Base-by-base conservation (phyloP, 2,113 vertebrate species). In the Chitala chitala region DNA sequence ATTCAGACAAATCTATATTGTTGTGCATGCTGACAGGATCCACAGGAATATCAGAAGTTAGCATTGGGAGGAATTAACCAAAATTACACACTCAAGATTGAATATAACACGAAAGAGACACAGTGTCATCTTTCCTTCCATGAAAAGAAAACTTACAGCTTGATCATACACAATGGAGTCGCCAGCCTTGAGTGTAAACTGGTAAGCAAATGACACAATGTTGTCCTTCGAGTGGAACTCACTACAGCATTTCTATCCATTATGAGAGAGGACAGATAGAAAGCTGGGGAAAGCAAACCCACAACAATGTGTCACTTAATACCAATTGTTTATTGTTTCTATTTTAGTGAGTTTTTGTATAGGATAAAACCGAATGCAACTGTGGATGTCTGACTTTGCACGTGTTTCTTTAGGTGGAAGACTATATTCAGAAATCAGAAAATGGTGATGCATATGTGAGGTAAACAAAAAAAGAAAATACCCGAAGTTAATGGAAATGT, bases 391-490 rank as follows among this genome's bases (percentile, higher is more conserved):
- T 50, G 3, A 29, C 22, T 68, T 29, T 24, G 4, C 44, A 20
- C 29, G 40, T 48, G 50, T 1, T 20, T 51, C 26, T 85, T 24
- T 78, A 98, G 95, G 87, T 91, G 50, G 75, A 87, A 20, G 94
- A 96, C 82, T 17, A 79, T 79, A 86, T 90, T 75, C 71, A 54
- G 71, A 95, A 94, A 87, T 90, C 89, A 61, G 79, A 83, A 36
- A 87, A 87, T 0, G 94, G 94, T 66, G 88, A 89, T 79, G 87
- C 93, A 75, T 78, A 86, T 17, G 55, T 94, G 77, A 92, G 96
- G 96, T 98, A 85, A 78, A 56, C 6, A 38, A 31, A 58, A 10
- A 33, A 13, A 38, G 50, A 59, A 20, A 33, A 38, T 31, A 20
- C 12, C 7, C 48, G 22, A 24, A 44, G 29, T 40, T 13, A 1